These are phyloP conservation scores for Lepidonotus clava DNA, from an alignment of 2,888 invertebrate genomes.

Conservation along the genomic window DNA sequence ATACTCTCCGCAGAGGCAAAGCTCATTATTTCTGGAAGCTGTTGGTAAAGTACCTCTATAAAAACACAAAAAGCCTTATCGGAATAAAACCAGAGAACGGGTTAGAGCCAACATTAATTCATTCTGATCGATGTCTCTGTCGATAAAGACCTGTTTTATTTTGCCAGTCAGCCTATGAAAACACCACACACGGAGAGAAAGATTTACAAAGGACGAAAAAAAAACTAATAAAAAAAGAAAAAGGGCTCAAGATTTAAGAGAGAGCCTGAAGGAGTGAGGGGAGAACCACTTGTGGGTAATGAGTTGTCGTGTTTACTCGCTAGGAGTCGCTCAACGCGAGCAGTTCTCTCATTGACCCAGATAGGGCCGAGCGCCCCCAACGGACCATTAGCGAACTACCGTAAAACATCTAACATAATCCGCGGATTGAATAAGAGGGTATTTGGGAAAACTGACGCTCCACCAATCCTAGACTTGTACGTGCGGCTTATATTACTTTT, in stretches of 20 bases:
- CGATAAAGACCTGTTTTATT: not conserved
- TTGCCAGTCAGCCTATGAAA: not conserved
- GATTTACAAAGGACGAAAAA: too few species aligned
- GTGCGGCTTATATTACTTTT: too few species aligned
- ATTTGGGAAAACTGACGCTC: too few species aligned
- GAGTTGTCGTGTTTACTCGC: not conserved
- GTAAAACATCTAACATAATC: too few species aligned
- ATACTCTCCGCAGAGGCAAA: too few species aligned
- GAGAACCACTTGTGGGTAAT: constrained; percentile 1
- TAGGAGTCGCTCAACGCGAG: not conserved
- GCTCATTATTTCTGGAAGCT: too few species aligned
- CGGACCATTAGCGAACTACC: not conserved
- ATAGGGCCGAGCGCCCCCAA: not conserved
- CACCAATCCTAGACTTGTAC: too few species aligned
- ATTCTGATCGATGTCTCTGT: not conserved
- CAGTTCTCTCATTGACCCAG: not conserved
- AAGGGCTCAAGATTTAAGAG: not conserved
- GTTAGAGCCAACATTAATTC: not conserved
- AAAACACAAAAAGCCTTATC: not conserved
- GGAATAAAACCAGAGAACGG: not conserved
- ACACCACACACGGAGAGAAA: not conserved
- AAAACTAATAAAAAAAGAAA: not conserved
- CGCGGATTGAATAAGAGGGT: too few species aligned
- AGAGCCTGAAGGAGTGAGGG: not conserved
- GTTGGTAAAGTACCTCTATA: too few species aligned